phyloP scores from a whole-genome alignment of 2,797 vertebrate genomes.

The Sternarchorhynchus goeldii region DNA sequence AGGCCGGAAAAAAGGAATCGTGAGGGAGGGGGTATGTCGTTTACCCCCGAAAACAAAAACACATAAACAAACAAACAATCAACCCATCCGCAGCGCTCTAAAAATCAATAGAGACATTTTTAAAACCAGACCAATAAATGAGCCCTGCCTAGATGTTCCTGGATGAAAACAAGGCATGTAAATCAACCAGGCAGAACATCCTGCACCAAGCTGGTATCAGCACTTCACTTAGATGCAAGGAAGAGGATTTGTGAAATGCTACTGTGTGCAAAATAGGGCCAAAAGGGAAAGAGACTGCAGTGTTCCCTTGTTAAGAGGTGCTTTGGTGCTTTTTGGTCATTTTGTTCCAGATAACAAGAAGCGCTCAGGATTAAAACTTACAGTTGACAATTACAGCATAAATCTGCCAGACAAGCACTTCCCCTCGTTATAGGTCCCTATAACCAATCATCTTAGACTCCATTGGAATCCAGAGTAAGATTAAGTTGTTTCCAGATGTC shows the following conservation, averaged over 20 bases:
- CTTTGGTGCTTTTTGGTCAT: background rate
- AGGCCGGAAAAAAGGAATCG: constrained; percentile 18
- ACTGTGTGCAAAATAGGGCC: too few species aligned
- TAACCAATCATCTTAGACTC: constrained; percentile 27
- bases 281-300: too few species aligned
- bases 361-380: background rate
- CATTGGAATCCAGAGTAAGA: constrained; percentile 15
- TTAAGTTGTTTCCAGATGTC: constrained; percentile 35
- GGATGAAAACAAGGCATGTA: background rate
- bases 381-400: background rate
- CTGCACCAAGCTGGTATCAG: too few species aligned
- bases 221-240: too few species aligned
- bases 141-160: background rate
- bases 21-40: too few species aligned
- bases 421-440: background rate
- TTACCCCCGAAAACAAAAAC: too few species aligned
- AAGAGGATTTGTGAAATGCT: too few species aligned
- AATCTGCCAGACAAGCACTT: background rate
- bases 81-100: background rate
- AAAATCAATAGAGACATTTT: background rate
- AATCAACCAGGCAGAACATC: background rate
- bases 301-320: too few species aligned
- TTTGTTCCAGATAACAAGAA: background rate
- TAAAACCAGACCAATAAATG: background rate
- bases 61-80: background rate